Evolutionary conservation across 2,888 invertebrate genomes (phyloP), one percentile per base, ranked within the genome.

Genomic region (Thelaira solivaga): DNA sequence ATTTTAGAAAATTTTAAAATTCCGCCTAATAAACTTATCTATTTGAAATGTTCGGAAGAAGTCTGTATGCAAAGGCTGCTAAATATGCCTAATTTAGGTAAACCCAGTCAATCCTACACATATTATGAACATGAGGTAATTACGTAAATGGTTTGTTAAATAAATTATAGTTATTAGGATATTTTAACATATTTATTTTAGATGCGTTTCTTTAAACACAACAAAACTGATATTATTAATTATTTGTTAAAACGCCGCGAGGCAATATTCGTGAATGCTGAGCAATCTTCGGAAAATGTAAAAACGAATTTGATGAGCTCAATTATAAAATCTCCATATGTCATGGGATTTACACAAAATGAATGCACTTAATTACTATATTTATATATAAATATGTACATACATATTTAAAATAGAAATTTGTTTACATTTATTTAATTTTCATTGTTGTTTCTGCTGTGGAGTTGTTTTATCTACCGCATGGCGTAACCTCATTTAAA

Each of bases 1-100:
- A 82, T 92, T 2, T 91, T 92, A 29, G 84, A 88, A 36, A 62
- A 81, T 75, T 89, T 89, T 61, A 84, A 90, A n/a, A 89, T 90
- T 8, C 92, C 92, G 0, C 92, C 93, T 0, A 93, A 93, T 83
- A 86, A 85, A 22, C 69, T 88, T 8, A 80, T 88, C 2, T 85
- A 86, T 43, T 59, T 89, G 6, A 84, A 86, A 65, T 84, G 87
- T 65, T 80, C 83, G 0, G 85, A 87, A 74, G 76, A 62, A 1
- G 80, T 83, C 67, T 85, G 85, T 2, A 71, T 85, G 26, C 81
- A 83, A 36, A 84, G 89, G 1, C 61, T 86, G 0, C 6, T 84
- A 2, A 82, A 81, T 31, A 77, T 81, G 36, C 82, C 81, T 24
- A 81, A 84, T 29, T 68, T 76, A 10, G 82, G 83, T 2, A 81